A percentile compares a stretch with the other conserved stretches of the same genome.
Conservation (phyloP, 2,888 invertebrate genomes). For the Megastigmus dorsalis region DNA sequence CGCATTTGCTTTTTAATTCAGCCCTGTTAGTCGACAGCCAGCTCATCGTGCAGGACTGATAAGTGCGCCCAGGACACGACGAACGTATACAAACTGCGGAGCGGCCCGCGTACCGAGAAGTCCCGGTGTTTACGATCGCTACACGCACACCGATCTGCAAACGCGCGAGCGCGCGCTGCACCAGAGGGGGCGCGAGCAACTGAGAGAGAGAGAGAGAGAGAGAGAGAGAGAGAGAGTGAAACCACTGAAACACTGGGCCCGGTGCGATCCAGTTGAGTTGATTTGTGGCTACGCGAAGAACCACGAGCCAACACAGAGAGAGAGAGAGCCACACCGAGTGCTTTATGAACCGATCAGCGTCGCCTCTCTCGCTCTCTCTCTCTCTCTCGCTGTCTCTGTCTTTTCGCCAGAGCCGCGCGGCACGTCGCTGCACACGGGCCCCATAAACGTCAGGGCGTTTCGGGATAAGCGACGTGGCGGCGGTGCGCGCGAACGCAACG, state of each 20-base stretch:
- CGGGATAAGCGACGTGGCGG: constrained; percentile 59
- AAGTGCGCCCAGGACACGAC: neutral
- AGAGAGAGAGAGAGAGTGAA: neutral
- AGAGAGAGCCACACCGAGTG: constrained; percentile 54
- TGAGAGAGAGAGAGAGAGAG: neutral
- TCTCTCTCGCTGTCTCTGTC: constrained; percentile 21
- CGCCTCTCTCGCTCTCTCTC: constrained; percentile 38
- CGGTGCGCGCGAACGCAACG: no score
- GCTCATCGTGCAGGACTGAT: no score
- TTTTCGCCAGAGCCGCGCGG: no score
- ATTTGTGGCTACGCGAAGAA: constrained; percentile 66
- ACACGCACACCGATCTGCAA: constrained; percentile 1
- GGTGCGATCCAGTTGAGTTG: constrained; percentile 64
- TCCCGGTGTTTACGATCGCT: constrained; percentile 42
- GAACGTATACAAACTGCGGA: neutral
- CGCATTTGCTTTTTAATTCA: no score
- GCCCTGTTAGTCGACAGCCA: no score
- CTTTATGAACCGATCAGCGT: constrained; percentile 69
- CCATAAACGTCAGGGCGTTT: constrained; percentile 67
- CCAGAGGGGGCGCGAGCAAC: neutral
- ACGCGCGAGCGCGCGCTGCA: neutral
- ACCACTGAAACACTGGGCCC: constrained; percentile 26
- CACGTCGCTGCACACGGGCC: constrained; percentile 59
- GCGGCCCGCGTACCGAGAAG: neutral
- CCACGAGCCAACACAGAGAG: constrained; percentile 51